Conservation (phyloP, 2,113 vertebrate genomes). For the Cottus gobio region DNA sequence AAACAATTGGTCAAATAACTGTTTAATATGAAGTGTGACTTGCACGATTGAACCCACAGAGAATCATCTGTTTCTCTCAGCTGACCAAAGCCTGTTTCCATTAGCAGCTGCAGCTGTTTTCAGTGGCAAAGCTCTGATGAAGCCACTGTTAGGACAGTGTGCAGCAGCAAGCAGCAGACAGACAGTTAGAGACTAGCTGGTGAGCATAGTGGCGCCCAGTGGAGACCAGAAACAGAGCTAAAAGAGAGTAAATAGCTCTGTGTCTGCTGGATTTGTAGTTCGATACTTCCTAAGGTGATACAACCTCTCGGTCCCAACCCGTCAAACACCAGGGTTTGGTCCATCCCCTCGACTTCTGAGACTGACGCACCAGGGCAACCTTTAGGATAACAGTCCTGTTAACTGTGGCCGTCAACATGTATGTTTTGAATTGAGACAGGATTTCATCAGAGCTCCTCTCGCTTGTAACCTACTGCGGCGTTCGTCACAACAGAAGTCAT, state of each 20-base stretch:
- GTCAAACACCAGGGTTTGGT: neutral
- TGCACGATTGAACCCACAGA: neutral
- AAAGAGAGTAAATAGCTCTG: neutral
- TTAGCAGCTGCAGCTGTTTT: neutral
- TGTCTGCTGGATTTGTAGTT: neutral
- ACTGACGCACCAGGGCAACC: neutral
- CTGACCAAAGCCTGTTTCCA: neutral
- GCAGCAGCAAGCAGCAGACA: neutral
- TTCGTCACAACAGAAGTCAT: neutral
- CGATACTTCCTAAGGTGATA: neutral
- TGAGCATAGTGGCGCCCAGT: neutral
- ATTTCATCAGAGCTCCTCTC: neutral
- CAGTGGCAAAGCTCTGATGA: neutral
- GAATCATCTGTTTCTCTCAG: neutral
- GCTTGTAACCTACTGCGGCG: neutral
- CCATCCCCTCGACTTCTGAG: neutral
- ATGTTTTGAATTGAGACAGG: neutral
- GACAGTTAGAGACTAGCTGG: neutral
- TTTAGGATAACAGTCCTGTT: neutral
- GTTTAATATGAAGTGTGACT: neutral
- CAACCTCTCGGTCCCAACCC: neutral
- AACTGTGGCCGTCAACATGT: neutral
- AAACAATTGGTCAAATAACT: neutral
- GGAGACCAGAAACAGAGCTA: neutral
- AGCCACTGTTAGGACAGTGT: neutral